Percentiles rank a stretch among this genome's conserved stretches.
Conservation (phyloP, 2,113 vertebrate genomes). For the Silurus asotus region DNA sequence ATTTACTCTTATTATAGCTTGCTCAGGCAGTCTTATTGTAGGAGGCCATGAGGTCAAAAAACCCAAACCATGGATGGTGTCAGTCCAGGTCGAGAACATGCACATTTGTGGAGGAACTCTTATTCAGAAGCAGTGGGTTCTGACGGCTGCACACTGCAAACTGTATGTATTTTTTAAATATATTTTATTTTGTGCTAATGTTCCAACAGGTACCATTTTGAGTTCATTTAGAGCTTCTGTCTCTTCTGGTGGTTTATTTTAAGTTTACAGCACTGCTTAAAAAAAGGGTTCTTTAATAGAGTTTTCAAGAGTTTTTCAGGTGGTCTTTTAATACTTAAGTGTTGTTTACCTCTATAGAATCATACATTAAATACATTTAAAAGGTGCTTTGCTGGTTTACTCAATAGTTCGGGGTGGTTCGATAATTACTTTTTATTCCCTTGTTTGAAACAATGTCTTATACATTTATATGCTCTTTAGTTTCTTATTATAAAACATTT, state of each 20-base stretch:
- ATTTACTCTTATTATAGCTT: constrained; percentile 6
- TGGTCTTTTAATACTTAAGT: neutral
- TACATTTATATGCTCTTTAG: neutral
- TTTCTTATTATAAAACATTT: too few relatives aligned
- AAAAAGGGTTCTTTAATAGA: neutral
- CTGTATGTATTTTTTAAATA: neutral
- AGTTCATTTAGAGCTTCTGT: neutral
- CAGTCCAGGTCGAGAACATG: neutral
- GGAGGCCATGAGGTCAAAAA: constrained; percentile 49
- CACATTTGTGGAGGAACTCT: constrained; percentile 52
- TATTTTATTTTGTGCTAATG: neutral
- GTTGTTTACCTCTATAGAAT: neutral
- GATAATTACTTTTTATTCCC: neutral
- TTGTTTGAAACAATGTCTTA: neutral
- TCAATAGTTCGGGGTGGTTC: neutral
- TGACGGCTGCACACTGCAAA: constrained; percentile 45
- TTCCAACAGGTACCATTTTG: neutral
- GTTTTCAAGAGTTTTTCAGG: neutral
- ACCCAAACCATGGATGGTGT: constrained; percentile 44
- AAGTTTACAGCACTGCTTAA: neutral
- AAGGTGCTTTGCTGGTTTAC: too few relatives aligned
- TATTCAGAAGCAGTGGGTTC: constrained; percentile 50
- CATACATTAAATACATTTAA: too few relatives aligned
- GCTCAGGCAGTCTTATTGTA: constrained; percentile 33
- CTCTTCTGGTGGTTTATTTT: neutral